Base-by-base conservation (phyloP, 2,113 vertebrate genomes). In the Stigmatopora nigra region DNA sequence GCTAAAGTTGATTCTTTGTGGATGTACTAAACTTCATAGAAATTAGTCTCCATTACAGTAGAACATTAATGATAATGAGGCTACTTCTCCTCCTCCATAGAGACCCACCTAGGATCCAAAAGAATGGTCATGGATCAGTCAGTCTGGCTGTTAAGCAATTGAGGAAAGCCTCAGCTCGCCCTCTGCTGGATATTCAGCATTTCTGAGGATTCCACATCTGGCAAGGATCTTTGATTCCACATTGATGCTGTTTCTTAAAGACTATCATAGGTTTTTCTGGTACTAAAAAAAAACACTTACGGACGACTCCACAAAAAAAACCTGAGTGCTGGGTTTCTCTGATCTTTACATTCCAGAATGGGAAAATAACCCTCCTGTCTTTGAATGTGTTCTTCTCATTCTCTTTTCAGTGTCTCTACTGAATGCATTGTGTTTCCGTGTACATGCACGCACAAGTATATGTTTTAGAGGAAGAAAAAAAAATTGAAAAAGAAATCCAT, bases 261-360 rank as follows among this genome's bases (percentile, higher is more conserved):
- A 71, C 71, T 82, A 75, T 84, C 84, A 83, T 87, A 85, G 86
- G 85, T 89, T 90, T 90, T 89, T 69, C 82, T 82, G 57, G 77
- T 83, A 85, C 64, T 61, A 83, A 85, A 85, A 85, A 85, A 76
- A 81, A 67, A 75, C 61, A 44, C 71, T 55, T 20, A 25, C 72
- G 31, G 70, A 72, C 47, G 62, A 68, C 63, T 73, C 64, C 70
- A 76, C 72, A 46, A 73, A 73, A 75, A 75, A 70, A 71, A 67
- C 73, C 73, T 67, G 73, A 85, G 78, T 76, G 91, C 85, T 89
- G 88, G 64, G 31, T 84, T 89, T 83, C 72, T 90, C 82, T 87
- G 88, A 84, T 92, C 89, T 92, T 90, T 91, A 73, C 89, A 87
- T 93, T 93, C 93, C 94, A 92, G 72, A 90, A 80, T 68, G 75